A percentile compares a stretch with the other conserved stretches of the same genome.
phyloP scores from a whole-genome alignment of 2,797 vertebrate genomes.

The Sebastes glaucus region DNA sequence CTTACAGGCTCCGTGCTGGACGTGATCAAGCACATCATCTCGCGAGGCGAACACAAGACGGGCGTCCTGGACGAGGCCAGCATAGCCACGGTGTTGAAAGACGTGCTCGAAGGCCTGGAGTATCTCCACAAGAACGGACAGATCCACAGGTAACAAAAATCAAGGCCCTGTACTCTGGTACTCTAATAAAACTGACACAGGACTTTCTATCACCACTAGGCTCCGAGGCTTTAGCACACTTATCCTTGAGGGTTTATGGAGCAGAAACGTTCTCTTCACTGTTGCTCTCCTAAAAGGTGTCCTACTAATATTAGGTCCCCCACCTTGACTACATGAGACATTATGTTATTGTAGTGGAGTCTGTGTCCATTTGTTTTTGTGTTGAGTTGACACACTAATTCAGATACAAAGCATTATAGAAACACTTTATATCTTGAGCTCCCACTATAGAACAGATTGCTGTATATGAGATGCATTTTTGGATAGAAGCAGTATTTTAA shows the following conservation, averaged over 20 bases:
- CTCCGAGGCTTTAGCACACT: neutral
- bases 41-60: constrained; percentile 94
- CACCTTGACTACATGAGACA: neutral
- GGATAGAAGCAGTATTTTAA: neutral
- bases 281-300: neutral
- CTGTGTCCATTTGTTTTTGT: neutral
- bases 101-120: constrained; percentile 94
- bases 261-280: constrained; percentile 10
- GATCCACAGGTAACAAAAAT: constrained; percentile 90
- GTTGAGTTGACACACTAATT: neutral
- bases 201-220: neutral
- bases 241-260: constrained; percentile 37
- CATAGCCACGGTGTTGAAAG: constrained; percentile 95
- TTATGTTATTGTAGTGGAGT: neutral
- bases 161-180: neutral
- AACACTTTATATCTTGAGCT: neutral
- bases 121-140: constrained; percentile 98
- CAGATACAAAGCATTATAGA: too few relatives aligned
- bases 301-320: neutral
- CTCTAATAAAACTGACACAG: constrained; percentile 11
- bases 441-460: neutral
- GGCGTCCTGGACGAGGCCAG: constrained; percentile 95
- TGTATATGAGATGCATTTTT: neutral
- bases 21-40: constrained; percentile 97
- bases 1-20: constrained; percentile 93